These are phyloP conservation scores for Lycocorax pyrrhopterus DNA, from an alignment of 2,113 vertebrate species.

Conservation along the genomic window DNA sequence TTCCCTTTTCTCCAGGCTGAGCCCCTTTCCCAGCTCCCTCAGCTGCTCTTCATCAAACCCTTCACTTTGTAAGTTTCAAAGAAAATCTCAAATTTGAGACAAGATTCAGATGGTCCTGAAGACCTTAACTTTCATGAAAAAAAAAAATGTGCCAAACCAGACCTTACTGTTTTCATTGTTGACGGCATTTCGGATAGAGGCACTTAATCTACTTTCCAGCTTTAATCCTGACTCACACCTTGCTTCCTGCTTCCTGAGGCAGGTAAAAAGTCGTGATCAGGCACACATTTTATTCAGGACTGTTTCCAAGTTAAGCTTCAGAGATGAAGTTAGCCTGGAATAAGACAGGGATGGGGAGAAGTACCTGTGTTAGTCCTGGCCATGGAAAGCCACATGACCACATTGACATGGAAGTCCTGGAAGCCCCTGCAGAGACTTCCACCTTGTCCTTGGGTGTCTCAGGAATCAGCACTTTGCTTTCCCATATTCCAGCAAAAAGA, in stretches of 20 bases:
- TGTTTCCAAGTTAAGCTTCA: not conserved
- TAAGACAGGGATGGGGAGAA: not conserved
- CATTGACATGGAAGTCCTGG: not conserved
- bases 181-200: not conserved
- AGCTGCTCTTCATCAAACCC: not conserved
- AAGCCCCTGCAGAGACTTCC: not conserved
- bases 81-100: not conserved
- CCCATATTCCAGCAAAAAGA: not conserved
- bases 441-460: not conserved
- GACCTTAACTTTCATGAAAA: not conserved
- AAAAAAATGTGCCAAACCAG: not conserved
- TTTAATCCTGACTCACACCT: not conserved
- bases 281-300: not conserved
- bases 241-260: not conserved
- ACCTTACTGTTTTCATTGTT: not conserved
- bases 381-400: rapidly evolving
- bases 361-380: not conserved
- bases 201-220: not conserved
- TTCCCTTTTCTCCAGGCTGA: not conserved
- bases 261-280: not conserved
- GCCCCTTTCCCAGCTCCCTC: not conserved
- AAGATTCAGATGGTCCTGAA: not conserved
- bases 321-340: not conserved
- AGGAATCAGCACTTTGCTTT: not conserved
- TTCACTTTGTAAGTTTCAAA: not conserved